Percentiles rank a stretch among this genome's conserved stretches.
phyloP scores from a whole-genome alignment of 2,888 invertebrate genomes.

The Sarcophaga rosellei region DNA sequence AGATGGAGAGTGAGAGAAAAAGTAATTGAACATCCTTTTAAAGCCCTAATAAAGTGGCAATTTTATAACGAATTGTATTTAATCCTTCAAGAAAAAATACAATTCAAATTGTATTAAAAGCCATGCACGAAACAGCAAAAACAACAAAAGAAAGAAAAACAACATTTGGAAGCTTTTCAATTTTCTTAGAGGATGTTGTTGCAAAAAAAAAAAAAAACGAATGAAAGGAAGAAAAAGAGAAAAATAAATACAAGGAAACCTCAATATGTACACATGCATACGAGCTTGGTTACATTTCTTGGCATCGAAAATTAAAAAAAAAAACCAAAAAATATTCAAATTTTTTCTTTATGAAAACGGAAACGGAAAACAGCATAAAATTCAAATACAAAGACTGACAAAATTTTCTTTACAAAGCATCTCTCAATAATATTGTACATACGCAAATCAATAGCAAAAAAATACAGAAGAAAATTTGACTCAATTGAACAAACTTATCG shows the following conservation, averaged over 20 bases:
- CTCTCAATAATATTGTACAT: slow-evolving; percentile 19
- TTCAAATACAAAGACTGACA: slow-evolving; percentile 23
- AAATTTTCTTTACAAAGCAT: slow-evolving; percentile 32
- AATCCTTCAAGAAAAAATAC: slow-evolving; percentile 36
- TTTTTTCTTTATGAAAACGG: neutral
- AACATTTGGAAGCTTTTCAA: neutral
- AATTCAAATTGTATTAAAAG: slow-evolving; percentile 34
- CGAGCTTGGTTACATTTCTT: slow-evolving; percentile 12
- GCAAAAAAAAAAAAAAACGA: neutral
- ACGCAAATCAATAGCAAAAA: neutral
- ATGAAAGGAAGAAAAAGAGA: too few species aligned
- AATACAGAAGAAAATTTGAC: neutral
- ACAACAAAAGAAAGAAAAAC: neutral
- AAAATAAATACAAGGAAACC: neutral
- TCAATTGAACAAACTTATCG: slow-evolving; percentile 6
- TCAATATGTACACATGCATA: slow-evolving; percentile 4
- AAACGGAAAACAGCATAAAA: slow-evolving; percentile 25
- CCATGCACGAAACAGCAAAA: slow-evolving; percentile 4
- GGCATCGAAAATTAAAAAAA: slow-evolving; percentile 8
- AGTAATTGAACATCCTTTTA: slow-evolving; percentile 43
- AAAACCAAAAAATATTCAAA: neutral
- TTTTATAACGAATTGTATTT: slow-evolving; percentile 44
- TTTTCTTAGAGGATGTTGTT: slow-evolving; percentile 5
- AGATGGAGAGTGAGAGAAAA: neutral
- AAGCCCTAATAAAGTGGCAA: slow-evolving; percentile 49